Evolutionary conservation across 92 coral and sea anemone genomes (phyloP).

Genomic region (Virgularia gustaviana): DNA sequence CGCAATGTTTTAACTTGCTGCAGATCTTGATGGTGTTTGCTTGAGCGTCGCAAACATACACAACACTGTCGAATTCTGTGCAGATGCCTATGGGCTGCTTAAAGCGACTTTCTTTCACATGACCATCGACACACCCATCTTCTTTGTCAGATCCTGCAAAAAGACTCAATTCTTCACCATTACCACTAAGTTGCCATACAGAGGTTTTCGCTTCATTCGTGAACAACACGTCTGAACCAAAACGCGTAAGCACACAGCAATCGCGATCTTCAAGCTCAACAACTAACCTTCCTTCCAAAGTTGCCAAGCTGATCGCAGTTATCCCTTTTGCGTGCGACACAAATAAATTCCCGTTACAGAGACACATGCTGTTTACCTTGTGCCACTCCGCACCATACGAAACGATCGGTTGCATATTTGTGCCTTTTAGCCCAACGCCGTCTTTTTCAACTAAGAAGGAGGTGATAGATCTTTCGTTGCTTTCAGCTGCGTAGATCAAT

Average conservation of each 20-base stretch:
- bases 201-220: constrained; percentile 50
- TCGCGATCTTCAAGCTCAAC: constrained; percentile 25
- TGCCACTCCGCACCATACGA: constrained; percentile 23
- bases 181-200: constrained; percentile 42
- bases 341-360: constrained; percentile 8
- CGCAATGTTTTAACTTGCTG: constrained; percentile 35
- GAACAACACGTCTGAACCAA: constrained; percentile 47
- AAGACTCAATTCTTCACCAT: neutral
- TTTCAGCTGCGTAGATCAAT: constrained; percentile 51
- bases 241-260: constrained; percentile 42
- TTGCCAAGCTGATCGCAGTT: constrained; percentile 28
- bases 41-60: constrained; percentile 47
- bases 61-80: constrained; percentile 54
- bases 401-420: constrained; percentile 30
- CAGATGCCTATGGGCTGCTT: constrained; percentile 52
- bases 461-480: constrained; percentile 21
- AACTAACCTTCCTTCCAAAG: constrained; percentile 14
- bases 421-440: constrained; percentile 50
- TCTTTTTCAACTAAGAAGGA: constrained; percentile 54
- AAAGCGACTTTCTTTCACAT: constrained; percentile 38
- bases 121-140: constrained; percentile 49
- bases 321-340: constrained; percentile 39
- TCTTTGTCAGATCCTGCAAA: constrained; percentile 53
- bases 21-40: constrained; percentile 56
- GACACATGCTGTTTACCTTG: constrained; percentile 50